Evolutionary conservation across 2,113 vertebrate species (phyloP), one percentile per base, ranked within the genome.

Genomic region (Alethe castanea): DNA sequence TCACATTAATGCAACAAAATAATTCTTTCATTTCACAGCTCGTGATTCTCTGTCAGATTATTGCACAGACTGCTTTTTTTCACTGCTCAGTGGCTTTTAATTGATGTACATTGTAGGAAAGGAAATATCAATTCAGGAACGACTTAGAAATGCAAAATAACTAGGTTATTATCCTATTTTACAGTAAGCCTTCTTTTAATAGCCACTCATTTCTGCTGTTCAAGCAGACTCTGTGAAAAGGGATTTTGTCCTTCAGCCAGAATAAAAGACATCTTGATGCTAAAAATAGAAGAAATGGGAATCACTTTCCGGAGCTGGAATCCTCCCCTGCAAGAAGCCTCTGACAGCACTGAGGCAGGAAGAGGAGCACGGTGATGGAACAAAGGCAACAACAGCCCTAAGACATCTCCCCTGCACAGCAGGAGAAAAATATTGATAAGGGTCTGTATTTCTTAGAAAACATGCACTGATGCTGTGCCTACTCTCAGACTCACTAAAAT

Each of bases 271-370:
- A 96, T 95, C 90, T 93, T 94, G 94, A 94, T 96, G 82, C 95
- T 96, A 97, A 97, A 97, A 97, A 96, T 95, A 97, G 90, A 90
- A 94, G 86, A 92, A 96, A 96, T 1, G 90, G 95, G 96, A 96
- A 95, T 96, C 92, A 96, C 95, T 96, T 64, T 88, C 88, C 7
- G 18, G 82, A 92, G 92, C 93, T 96, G 95, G 95, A 96, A 97
- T 96, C 90, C 95, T 96, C 94, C 72, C 72, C 86, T 90, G 80
- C 76, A 93, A 92, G 93, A 94, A 95, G 72, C 48, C 72, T 90
- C 88, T 95, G 94, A 90, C 94, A 93, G 93, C 36, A 11, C 79
- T 66, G 92, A 86, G 82, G 56, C 67, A 81, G 90, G 44, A 76
- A 93, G 52, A 93, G 71, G 31, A 92, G 45, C 19, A 3, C n/a